Evolutionary conservation across 2,113 vertebrate genomes (phyloP).

Genomic region (Piprites chloris): DNA sequence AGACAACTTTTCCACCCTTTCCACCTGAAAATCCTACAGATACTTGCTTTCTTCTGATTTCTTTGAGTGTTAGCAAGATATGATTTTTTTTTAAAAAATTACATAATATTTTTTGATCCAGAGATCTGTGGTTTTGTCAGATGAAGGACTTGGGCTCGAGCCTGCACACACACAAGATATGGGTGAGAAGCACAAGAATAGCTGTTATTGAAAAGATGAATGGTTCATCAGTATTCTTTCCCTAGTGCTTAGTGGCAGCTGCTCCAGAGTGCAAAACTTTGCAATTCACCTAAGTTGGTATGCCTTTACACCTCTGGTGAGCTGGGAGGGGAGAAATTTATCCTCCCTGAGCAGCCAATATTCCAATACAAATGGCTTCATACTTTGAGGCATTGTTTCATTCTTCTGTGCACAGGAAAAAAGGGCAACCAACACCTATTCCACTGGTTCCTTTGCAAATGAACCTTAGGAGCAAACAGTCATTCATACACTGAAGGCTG

Average conservation of each 20-base stretch:
- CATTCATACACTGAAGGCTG: neutral
- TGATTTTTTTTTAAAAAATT: neutral
- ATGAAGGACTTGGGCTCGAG: neutral
- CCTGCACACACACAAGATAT: neutral
- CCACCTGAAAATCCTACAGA: neutral
- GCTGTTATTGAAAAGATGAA: neutral
- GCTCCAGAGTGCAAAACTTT: neutral
- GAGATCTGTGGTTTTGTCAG: neutral
- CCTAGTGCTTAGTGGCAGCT: neutral
- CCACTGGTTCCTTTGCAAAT: neutral
- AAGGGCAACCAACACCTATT: neutral
- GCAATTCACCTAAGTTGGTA: neutral
- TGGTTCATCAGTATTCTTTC: neutral
- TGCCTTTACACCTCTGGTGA: neutral
- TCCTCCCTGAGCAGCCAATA: neutral
- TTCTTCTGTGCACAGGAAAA: neutral
- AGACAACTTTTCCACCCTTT: neutral
- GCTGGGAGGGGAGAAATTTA: neutral
- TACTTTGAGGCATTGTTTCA: neutral
- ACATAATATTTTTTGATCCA: neutral
- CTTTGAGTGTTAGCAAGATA: neutral
- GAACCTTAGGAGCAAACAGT: neutral
- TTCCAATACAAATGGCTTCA: neutral
- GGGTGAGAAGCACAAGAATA: neutral
- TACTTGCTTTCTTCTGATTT: neutral